Percentiles rank a stretch among this genome's conserved stretches.
These are phyloP conservation scores for Xenopus tropicalis DNA, from an alignment of 2,113 vertebrate species.

Conservation along the genomic window DNA sequence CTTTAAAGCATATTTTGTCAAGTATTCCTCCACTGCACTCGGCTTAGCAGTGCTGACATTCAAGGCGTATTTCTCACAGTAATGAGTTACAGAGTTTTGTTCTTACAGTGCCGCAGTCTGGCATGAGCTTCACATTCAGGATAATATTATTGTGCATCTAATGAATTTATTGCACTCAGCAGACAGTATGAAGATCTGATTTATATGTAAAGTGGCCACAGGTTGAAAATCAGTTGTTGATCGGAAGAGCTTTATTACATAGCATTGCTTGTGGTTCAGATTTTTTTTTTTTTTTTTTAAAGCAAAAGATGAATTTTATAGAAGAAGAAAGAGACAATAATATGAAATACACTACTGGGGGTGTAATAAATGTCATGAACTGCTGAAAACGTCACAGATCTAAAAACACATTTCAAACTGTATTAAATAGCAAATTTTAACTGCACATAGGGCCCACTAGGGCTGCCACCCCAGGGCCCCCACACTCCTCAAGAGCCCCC, in stretches of 20 bases:
- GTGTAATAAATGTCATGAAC: not conserved
- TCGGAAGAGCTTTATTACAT: too few relatives aligned
- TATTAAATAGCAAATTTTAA: too few relatives aligned
- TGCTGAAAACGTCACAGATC: not conserved
- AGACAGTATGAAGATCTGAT: not conserved
- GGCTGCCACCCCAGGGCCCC: too few relatives aligned
- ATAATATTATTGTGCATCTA: not conserved
- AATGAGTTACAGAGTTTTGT: conserved; percentile 64
- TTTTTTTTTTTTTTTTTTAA: too few relatives aligned
- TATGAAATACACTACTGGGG: too few relatives aligned
- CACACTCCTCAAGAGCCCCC: too few relatives aligned
- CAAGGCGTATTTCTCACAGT: not conserved
- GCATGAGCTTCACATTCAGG: not conserved
- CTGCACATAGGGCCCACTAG: too few relatives aligned
- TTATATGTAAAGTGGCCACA: not conserved
- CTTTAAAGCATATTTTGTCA: conserved; percentile 47
- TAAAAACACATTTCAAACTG: too few relatives aligned
- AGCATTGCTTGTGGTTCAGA: too few relatives aligned
- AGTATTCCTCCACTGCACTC: conserved; percentile 30
- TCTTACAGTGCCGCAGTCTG: conserved; percentile 29
- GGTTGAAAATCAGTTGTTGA: too few relatives aligned
- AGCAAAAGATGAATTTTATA: too few relatives aligned
- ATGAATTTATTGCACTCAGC: not conserved
- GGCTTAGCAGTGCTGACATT: not conserved
- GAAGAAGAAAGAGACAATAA: too few relatives aligned